Conservation (phyloP, 2,113 vertebrate genomes). For the Bubo blakistoni region DNA sequence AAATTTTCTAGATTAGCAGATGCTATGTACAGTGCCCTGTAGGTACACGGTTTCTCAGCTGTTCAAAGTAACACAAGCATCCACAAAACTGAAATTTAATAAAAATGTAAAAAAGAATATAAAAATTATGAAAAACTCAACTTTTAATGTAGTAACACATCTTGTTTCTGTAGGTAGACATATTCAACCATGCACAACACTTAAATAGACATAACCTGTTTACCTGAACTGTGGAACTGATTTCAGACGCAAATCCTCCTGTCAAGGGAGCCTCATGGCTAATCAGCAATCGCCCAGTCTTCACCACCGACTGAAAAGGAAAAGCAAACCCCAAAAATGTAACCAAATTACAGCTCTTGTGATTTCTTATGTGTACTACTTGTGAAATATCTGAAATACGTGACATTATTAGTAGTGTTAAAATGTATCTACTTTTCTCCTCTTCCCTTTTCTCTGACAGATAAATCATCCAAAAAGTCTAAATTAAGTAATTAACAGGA, state of each 20-base stretch:
- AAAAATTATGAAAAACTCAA: not conserved
- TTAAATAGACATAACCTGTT: not conserved
- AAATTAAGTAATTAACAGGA: not conserved
- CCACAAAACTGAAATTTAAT: not conserved
- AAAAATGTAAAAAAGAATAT: not conserved
- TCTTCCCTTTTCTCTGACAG: not conserved
- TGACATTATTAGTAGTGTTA: not conserved
- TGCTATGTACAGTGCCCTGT: not conserved
- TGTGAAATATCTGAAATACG: not conserved
- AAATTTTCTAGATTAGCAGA: not conserved
- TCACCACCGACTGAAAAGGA: conserved; percentile 87
- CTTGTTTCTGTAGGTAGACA: not conserved
- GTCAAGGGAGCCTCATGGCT: conserved; percentile 96
- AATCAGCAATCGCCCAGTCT: conserved; percentile 92
- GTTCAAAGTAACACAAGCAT: not conserved
- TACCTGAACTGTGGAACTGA: conserved; percentile 95
- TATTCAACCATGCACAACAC: not conserved
- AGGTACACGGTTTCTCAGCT: not conserved
- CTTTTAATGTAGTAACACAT: not conserved
- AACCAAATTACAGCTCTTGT: not conserved
- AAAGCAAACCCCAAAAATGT: not conserved
- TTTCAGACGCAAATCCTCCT: conserved; percentile 95
- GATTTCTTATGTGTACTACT: not conserved
- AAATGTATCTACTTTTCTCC: not conserved
- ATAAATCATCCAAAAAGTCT: not conserved